Base-by-base conservation (phyloP, 2,797 vertebrate genomes). In the Rousettus madagascariensis region DNA sequence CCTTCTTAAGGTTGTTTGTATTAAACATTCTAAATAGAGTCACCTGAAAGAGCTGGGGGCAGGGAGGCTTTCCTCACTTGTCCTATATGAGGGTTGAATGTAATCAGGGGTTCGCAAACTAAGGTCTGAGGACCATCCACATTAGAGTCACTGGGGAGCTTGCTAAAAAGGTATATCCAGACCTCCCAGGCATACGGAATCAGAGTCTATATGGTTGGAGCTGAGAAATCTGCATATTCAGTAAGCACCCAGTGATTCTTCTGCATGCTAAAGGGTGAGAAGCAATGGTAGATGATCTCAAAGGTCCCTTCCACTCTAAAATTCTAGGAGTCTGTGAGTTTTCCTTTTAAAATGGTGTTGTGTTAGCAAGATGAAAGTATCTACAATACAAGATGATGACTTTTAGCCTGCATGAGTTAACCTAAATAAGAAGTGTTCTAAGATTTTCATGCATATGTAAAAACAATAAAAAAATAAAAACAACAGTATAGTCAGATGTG, bases 271-370 rank as follows among this genome's bases (percentile, higher is more conserved):
- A 71, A 26, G 53, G 41, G 41, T 16, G 68, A 90, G 78, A 72
- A 71, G 55, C 82, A 53, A 93, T 71, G 87, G 49, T 1, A 30
- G 86, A 95, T 97, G 96, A 97, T 97, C 97, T 97, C 96, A 8
- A 95, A 97, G 96, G 96, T 97, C 92, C 95, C 92, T 96, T 97
- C 92, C 36, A 82, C 90, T 88, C 66, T 66, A 89, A 86, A 86
- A 95, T 91, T 90, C 97, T 83, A 75, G 59, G 41, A 80, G 38
- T 59, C 75, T 80, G 66, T 66, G 61, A 75, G 12, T 66, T 77
- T 75, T 75, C 90, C 86, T 92, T 65, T 36, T 68, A 78, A 90
- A 74, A 8, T 5, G 1, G 41, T 75, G 75, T 59, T 2, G 2
- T 5, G 9, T 85, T n/a, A 51, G 94, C 49, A 68, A 89, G 78